Conservation (phyloP, 2,797 vertebrate species). For the Triplophysa bombifrons region DNA sequence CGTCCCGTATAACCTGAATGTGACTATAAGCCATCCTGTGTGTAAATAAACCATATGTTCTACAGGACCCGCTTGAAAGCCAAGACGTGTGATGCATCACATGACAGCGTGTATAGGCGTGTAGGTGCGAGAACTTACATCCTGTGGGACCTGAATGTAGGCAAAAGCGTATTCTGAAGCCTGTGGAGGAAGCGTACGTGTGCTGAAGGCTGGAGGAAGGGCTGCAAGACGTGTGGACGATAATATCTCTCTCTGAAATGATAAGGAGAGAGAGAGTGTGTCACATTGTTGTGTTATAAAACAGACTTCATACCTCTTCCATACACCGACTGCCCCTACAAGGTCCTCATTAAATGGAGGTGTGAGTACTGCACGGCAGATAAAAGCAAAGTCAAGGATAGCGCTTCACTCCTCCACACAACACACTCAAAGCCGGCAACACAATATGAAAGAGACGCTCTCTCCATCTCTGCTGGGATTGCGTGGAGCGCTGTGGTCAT, state of each 20-base stretch:
- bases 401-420: constrained; percentile 45
- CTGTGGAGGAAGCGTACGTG: constrained; percentile 85
- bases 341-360: constrained; percentile 31
- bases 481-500: constrained; percentile 11
- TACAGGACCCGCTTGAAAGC: not conserved
- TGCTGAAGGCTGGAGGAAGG: constrained; percentile 89
- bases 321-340: constrained; percentile 32
- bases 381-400: constrained; percentile 47
- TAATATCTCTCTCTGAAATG: constrained; percentile 87
- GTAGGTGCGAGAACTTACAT: constrained; percentile 79
- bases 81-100: not conserved
- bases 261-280: constrained; percentile 31
- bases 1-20: not conserved
- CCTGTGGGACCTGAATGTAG: constrained; percentile 93
- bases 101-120: not conserved
- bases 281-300: constrained; percentile 39
- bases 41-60: not conserved
- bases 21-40: not conserved
- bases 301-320: constrained; percentile 29
- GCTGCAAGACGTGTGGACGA: constrained; percentile 83
- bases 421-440: constrained; percentile 40
- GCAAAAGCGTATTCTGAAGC: constrained; percentile 92
- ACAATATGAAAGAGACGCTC: constrained; percentile 29
- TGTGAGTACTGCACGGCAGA: constrained; percentile 27
- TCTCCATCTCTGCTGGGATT: not conserved